These are phyloP conservation scores for Poeciliopsis turrubarensis DNA, from an alignment of 2,113 vertebrate genomes.

Conservation along the genomic window DNA sequence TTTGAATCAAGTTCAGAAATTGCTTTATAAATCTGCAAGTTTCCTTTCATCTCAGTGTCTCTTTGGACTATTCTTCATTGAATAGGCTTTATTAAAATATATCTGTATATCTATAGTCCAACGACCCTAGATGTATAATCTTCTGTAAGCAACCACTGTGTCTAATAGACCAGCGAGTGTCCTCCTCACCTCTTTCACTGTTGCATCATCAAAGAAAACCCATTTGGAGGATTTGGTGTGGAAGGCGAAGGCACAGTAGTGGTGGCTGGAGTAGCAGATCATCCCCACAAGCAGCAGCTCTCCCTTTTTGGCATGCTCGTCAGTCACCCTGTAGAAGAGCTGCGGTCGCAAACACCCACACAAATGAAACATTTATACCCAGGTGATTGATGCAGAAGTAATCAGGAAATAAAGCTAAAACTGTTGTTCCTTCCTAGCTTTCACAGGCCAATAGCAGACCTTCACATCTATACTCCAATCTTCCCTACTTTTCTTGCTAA, in stretches of 20 bases:
- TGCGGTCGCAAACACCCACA: slow-evolving; percentile 59
- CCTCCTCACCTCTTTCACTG: slow-evolving; percentile 93
- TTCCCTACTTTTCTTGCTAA: not conserved
- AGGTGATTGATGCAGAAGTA: not conserved
- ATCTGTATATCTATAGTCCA: not conserved
- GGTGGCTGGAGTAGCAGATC: slow-evolving; percentile 95
- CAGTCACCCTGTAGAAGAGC: slow-evolving; percentile 96
- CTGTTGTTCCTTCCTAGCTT: not conserved
- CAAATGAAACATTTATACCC: slow-evolving; percentile 22
- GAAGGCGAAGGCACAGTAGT: slow-evolving; percentile 97
- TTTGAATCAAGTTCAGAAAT: no score
- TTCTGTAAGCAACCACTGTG: not conserved
- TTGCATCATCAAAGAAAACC: slow-evolving; percentile 98
- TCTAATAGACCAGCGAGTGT: not conserved
- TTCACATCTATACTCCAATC: not conserved
- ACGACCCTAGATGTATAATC: not conserved
- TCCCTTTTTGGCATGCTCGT: slow-evolving; percentile 91
- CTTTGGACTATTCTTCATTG: no score
- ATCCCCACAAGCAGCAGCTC: slow-evolving; percentile 93
- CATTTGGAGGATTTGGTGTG: slow-evolving; percentile 96
- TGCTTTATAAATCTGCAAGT: no score
- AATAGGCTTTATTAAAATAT: no score
- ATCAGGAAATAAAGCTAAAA: not conserved
- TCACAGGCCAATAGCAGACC: not conserved
- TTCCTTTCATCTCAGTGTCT: no score